Conservation (phyloP, 2,113 vertebrate species). For the Entomyzon cyanotis region DNA sequence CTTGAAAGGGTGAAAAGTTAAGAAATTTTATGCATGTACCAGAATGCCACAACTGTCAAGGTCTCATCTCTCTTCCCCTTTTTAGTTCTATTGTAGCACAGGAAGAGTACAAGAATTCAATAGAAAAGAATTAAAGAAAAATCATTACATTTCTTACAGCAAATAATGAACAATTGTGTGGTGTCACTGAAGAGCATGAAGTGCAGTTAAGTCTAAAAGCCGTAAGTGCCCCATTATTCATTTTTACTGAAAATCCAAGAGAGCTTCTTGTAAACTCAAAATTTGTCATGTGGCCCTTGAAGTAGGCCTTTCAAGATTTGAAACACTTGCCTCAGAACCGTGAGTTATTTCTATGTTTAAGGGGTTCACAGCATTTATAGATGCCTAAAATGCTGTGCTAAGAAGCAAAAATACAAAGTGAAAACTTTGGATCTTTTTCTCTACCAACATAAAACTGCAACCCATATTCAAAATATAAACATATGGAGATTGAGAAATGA, state of each 20-base stretch:
- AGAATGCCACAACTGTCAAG: not conserved
- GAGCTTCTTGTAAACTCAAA: not conserved
- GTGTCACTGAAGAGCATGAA: slow-evolving; percentile 16
- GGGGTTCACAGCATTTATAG: not conserved
- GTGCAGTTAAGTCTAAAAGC: slow-evolving; percentile 10
- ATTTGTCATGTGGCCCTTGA: not conserved
- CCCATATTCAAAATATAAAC: not conserved
- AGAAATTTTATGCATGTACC: not conserved
- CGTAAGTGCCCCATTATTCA: slow-evolving; percentile 16
- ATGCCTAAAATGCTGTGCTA: not conserved
- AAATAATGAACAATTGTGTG: slow-evolving; percentile 13
- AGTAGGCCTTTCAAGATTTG: not conserved
- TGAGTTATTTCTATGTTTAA: not conserved
- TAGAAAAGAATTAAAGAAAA: slow-evolving; percentile 37
- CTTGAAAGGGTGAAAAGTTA: not conserved
- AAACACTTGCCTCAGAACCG: not conserved
- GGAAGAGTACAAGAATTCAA: slow-evolving; percentile 4
- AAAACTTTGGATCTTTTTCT: not conserved
- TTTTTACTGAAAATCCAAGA: slow-evolving; percentile 36
- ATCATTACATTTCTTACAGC: slow-evolving; percentile 2
- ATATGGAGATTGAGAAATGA: not conserved
- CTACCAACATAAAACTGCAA: not conserved
- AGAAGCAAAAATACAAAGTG: not conserved
- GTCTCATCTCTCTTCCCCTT: not conserved
- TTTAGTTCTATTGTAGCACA: not conserved